Evolutionary conservation across 2,113 vertebrate genomes (phyloP).

Genomic region (Grallaria varia): DNA sequence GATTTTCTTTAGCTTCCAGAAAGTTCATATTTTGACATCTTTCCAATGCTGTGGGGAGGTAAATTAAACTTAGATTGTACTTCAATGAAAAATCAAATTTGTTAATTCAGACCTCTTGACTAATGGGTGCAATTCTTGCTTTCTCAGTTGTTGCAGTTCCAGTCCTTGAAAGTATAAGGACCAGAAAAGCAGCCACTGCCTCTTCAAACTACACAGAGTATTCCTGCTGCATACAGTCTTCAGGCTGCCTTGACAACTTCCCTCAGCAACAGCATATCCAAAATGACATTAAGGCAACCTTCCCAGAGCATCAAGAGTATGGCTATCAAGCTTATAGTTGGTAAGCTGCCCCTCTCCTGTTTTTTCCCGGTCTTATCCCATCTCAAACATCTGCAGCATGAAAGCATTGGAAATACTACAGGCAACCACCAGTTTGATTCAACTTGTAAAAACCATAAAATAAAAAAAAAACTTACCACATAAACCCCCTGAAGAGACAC

Average conservation of each 20-base stretch:
- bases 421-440: not conserved
- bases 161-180: not conserved
- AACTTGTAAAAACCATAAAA: not conserved
- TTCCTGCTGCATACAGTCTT: not conserved
- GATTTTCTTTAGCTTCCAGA: not conserved
- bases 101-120: not conserved
- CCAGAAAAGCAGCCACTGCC: not conserved
- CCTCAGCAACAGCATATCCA: not conserved
- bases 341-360: not conserved
- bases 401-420: not conserved
- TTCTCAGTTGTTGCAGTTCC: not conserved
- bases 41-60: not conserved
- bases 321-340: not conserved
- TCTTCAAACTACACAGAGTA: not conserved
- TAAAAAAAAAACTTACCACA: not conserved
- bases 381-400: not conserved
- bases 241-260: not conserved
- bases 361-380: not conserved
- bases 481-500: not conserved
- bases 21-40: not conserved
- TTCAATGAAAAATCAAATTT: not conserved
- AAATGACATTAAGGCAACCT: not conserved
- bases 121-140: not conserved
- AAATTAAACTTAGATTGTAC: not conserved
- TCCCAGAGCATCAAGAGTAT: not conserved